Evolutionary conservation across 2,113 vertebrate species (phyloP).

Genomic region (Gavia stellata): DNA sequence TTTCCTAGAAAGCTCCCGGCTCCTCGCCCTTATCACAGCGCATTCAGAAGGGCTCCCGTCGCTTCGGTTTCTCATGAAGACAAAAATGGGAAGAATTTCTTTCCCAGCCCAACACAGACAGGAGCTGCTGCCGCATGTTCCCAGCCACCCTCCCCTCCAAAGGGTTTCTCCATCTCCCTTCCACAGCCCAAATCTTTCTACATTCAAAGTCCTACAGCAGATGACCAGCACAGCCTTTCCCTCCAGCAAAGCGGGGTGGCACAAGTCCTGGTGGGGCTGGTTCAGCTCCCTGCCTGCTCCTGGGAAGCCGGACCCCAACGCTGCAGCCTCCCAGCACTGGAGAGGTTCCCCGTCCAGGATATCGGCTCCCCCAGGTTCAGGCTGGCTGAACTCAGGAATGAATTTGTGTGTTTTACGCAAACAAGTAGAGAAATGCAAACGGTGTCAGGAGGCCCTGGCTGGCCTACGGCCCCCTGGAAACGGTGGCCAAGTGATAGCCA

Average conservation of each 20-base stretch:
- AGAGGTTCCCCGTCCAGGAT: background rate
- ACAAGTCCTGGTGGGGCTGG: background rate
- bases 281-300: background rate
- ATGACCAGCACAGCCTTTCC: background rate
- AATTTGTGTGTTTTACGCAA: background rate
- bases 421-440: background rate
- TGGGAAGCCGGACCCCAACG: background rate
- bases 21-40: background rate
- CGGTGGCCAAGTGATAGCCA: background rate
- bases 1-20: conserved; percentile 4
- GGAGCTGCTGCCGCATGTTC: background rate
- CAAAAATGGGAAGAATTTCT: conserved; percentile 1
- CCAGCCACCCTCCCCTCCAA: background rate
- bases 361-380: background rate
- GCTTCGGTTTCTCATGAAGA: background rate
- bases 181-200: background rate
- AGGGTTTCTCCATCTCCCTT: background rate
- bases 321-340: background rate
- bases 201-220: background rate
- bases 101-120: background rate
- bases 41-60: background rate
- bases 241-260: background rate
- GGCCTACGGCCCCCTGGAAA: background rate
- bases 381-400: background rate
- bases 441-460: background rate